Evolutionary conservation across 2,797 vertebrate genomes (phyloP).

Genomic region (Furcifer pardalis): DNA sequence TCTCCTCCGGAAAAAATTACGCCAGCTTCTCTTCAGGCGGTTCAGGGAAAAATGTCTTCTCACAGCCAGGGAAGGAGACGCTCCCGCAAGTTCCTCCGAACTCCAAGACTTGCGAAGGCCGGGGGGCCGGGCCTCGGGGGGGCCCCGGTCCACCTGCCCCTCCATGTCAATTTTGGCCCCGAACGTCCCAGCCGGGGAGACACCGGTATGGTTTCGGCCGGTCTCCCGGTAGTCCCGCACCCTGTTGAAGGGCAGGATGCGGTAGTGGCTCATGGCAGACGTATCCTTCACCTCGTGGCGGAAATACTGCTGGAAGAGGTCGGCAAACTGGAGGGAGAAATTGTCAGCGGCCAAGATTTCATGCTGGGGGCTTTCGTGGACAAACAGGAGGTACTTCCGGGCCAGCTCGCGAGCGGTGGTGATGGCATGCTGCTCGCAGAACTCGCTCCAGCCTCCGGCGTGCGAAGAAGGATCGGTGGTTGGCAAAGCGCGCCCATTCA

Average conservation of each 20-base stretch:
- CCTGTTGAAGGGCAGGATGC: conserved; percentile 76
- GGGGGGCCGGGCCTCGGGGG: conserved; percentile 47
- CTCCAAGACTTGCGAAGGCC: conserved; percentile 78
- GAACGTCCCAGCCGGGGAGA: conserved; percentile 61
- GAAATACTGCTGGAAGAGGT: conserved; percentile 95
- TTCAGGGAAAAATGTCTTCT: conserved; percentile 83
- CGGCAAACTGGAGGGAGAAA: conserved; percentile 91
- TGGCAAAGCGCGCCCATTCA: conserved; percentile 95
- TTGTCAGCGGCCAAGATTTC: conserved; percentile 88
- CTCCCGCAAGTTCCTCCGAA: conserved; percentile 78
- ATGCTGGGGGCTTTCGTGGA: conserved; percentile 85
- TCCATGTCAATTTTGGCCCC: conserved; percentile 70
- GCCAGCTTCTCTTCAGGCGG: conserved; percentile 84
- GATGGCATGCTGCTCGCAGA: conserved; percentile 96
- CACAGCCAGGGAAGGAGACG: conserved; percentile 38
- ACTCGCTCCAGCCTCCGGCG: conserved; percentile 93
- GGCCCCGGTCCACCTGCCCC: conserved; percentile 68
- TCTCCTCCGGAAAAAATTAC: conserved; percentile 83
- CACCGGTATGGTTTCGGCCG: conserved; percentile 66
- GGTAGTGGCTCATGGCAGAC: conserved; percentile 73
- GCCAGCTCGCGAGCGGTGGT: conserved; percentile 90
- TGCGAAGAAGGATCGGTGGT: conserved; percentile 77
- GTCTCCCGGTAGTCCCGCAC: conserved; percentile 92
- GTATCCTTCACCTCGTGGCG: conserved; percentile 88
- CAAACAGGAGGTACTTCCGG: conserved; percentile 90